Percentiles rank a stretch among this genome's conserved stretches.
Evolutionary conservation across 1,140 invertebrate genomes (phyloP).

Genomic region (Drosophila baimaii): DNA sequence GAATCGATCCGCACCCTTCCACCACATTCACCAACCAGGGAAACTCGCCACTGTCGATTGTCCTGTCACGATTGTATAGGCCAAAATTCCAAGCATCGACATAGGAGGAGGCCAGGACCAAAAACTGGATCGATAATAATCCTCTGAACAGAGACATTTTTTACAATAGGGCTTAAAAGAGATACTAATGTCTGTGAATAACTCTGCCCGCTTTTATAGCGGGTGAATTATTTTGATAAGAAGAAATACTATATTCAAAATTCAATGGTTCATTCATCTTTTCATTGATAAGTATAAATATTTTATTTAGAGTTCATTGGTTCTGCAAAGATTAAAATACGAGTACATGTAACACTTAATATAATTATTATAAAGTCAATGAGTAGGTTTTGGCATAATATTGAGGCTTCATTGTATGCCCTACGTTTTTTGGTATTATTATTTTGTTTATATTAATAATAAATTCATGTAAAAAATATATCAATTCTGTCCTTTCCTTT

Average conservation of each 20-base stretch:
- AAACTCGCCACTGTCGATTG: fast-evolving
- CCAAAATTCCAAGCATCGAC: not conserved
- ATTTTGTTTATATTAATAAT: no score
- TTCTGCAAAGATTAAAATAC: no score
- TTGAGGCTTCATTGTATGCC: no score
- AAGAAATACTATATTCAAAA: not conserved
- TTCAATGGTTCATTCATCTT: no score
- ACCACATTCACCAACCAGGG: not conserved
- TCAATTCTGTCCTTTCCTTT: no score
- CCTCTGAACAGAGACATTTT: not conserved
- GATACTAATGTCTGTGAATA: not conserved
- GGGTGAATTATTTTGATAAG: not conserved
- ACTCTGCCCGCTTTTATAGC: not conserved
- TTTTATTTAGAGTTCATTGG: no score
- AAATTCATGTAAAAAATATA: no score
- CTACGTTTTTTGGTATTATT: no score
- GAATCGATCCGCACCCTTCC: fast-evolving
- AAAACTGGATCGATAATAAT: not conserved
- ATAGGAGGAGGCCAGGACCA: not conserved
- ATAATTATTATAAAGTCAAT: no score
- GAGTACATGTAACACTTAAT: no score
- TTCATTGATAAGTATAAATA: not conserved
- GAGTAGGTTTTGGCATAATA: no score
- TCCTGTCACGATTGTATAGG: fast-evolving
- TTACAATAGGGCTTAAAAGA: not conserved